Evolutionary conservation across 2,113 vertebrate genomes (phyloP).

Genomic region (Butorides virescens): DNA sequence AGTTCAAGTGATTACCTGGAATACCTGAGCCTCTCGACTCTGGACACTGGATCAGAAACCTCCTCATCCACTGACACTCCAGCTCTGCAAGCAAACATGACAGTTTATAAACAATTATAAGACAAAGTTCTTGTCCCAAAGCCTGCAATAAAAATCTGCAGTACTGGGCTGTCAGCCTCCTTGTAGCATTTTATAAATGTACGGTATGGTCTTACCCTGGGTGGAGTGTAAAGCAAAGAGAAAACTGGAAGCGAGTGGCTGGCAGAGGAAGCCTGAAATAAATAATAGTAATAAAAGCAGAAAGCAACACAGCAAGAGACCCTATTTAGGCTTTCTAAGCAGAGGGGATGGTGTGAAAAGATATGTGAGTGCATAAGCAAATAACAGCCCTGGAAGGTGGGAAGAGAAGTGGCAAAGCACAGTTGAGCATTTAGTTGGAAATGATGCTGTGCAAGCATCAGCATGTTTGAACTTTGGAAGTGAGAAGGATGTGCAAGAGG

Average conservation of each 20-base stretch:
- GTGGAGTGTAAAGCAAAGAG: not conserved
- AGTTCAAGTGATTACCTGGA: not conserved
- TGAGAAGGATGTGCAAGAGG: not conserved
- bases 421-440: conserved; percentile 12
- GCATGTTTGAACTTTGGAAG: not conserved
- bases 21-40: not conserved
- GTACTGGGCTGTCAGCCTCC: not conserved
- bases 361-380: not conserved
- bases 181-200: not conserved
- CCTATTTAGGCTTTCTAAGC: not conserved
- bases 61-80: not conserved
- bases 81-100: not conserved
- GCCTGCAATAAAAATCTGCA: not conserved
- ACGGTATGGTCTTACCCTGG: not conserved
- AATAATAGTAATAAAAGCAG: conserved; percentile 31
- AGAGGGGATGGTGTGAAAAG: not conserved
- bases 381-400: not conserved
- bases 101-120: not conserved
- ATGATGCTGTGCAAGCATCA: not conserved
- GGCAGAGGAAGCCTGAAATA: not conserved
- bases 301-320: not conserved
- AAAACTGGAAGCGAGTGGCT: not conserved
- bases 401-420: conserved; percentile 19
- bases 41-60: not conserved
- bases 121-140: not conserved